Conservation (phyloP, 1,140 invertebrate species). For the Philotrypesis tridentata region DNA sequence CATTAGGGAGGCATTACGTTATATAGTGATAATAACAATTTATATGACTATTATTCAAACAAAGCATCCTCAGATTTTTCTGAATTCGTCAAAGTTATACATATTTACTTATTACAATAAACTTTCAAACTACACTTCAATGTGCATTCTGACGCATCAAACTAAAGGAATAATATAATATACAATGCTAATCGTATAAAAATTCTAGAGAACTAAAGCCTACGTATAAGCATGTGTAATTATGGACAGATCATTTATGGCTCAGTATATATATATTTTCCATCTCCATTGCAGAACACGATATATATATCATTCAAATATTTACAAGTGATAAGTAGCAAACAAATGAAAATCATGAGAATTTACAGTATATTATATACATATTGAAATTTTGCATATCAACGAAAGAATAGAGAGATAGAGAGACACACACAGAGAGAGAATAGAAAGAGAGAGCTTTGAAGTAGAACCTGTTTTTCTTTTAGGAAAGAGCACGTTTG, state of each 20-base stretch:
- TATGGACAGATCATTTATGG: neutral
- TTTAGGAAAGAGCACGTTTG: slow-evolving; percentile 52
- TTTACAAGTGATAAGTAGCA: neutral
- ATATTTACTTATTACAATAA: too few species aligned
- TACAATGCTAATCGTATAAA: too few species aligned
- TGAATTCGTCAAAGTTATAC: too few species aligned
- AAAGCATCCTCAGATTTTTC: too few species aligned
- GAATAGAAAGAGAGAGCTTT: neutral
- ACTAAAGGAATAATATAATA: too few species aligned
- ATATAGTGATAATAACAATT: too few species aligned
- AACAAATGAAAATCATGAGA: neutral
- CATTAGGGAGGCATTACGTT: too few species aligned
- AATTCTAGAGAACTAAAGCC: neutral
- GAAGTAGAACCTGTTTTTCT: neutral
- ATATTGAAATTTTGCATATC: neutral
- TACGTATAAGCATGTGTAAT: neutral
- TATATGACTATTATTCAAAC: too few species aligned
- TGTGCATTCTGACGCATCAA: too few species aligned
- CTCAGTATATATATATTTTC: too few species aligned
- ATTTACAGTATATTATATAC: too few species aligned
- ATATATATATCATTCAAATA: neutral
- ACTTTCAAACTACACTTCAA: too few species aligned
- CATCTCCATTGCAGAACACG: neutral
- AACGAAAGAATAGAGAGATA: slow-evolving; percentile 1
- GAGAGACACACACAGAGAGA: neutral